phyloP scores from a whole-genome alignment of 1,140 invertebrate genomes.

The Drosophila suzukii region DNA sequence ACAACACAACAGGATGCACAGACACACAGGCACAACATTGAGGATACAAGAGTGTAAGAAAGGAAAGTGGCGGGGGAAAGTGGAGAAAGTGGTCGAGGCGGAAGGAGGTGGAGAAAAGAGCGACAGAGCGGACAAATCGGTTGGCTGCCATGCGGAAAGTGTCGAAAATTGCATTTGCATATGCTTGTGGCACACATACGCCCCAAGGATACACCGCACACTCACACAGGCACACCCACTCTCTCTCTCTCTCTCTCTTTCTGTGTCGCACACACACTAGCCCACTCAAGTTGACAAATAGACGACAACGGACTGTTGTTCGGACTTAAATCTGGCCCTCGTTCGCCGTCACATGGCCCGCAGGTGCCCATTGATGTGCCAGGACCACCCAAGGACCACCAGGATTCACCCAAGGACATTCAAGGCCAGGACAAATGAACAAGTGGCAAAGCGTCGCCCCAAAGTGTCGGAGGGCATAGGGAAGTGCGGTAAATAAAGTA shows the following conservation, averaged over 20 bases:
- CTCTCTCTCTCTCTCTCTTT: no score
- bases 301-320: constrained; percentile 6
- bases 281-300: constrained; percentile 6
- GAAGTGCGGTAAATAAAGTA: constrained; percentile 9
- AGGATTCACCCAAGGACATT: constrained; percentile 5
- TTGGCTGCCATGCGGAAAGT: constrained; percentile 66
- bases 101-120: neutral
- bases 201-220: constrained; percentile 19
- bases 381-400: neutral
- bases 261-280: neutral
- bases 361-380: constrained; percentile 3
- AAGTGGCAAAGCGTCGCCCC: constrained; percentile 2
- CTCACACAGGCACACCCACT: no score
- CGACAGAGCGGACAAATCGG: constrained; percentile 61
- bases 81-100: constrained; percentile 2
- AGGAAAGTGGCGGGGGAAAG: neutral
- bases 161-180: constrained; percentile 79
- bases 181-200: constrained; percentile 54
- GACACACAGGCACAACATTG: constrained; percentile 35
- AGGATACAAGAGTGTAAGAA: constrained; percentile 1
- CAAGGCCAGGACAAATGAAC: constrained; percentile 4
- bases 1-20: no score
- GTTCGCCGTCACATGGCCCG: constrained; percentile 6
- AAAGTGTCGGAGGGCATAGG: constrained; percentile 3
- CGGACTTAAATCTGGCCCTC: neutral